These are phyloP conservation scores for Crotalus viridis DNA, from an alignment of 2,113 vertebrate genomes.

Conservation along the genomic window DNA sequence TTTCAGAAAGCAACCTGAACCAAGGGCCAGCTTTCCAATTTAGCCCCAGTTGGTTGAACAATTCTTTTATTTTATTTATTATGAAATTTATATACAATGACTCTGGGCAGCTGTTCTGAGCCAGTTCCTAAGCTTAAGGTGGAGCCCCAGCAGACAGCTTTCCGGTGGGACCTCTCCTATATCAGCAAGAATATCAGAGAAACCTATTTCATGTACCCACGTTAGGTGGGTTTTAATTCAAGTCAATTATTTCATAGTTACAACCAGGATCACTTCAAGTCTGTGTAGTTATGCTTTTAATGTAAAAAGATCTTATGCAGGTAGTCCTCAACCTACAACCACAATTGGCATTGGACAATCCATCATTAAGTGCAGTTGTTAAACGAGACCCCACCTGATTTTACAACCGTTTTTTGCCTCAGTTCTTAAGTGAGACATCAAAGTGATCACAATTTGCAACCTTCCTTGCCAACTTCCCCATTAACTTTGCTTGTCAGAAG, in stretches of 20 bases:
- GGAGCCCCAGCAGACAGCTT: neutral
- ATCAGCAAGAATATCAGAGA: neutral
- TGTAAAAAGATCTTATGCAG: neutral
- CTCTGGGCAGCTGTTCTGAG: neutral
- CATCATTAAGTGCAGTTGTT: too few relatives aligned
- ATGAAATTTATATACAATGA: neutral
- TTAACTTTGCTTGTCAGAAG: too few relatives aligned
- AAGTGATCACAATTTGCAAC: too few relatives aligned
- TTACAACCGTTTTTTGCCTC: too few relatives aligned
- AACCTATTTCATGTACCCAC: neutral
- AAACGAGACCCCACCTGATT: too few relatives aligned
- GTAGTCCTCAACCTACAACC: too few relatives aligned
- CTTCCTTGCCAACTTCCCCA: too few relatives aligned
- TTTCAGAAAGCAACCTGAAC: neutral
- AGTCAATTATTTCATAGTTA: neutral
- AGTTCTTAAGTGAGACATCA: too few relatives aligned
- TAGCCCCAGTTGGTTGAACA: neutral
- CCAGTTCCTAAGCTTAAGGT: neutral
- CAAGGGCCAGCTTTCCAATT: neutral
- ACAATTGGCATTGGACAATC: too few relatives aligned
- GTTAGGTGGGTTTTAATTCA: neutral
- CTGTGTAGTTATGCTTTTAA: neutral
- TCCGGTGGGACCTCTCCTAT: neutral
- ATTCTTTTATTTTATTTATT: neutral
- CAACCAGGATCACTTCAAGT: neutral